These are phyloP conservation scores for Anolis sagrei DNA, from an alignment of 2,113 vertebrate species.

Conservation along the genomic window DNA sequence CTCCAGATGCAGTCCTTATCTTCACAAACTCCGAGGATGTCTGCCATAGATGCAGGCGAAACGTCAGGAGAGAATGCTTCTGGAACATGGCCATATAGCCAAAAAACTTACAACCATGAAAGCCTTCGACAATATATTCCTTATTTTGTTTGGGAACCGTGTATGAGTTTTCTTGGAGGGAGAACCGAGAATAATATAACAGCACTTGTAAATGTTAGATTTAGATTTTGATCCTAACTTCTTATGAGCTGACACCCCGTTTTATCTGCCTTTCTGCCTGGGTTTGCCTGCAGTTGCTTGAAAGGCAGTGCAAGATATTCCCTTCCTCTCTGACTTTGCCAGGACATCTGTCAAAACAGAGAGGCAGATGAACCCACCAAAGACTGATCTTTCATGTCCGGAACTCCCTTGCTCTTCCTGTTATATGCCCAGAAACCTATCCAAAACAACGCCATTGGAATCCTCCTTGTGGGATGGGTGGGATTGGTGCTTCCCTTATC, in stretches of 20 bases:
- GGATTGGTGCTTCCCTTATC: not conserved
- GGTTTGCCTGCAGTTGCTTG: not conserved
- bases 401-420: not conserved
- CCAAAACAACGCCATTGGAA: not conserved
- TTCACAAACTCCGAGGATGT: no score
- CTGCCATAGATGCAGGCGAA: no score
- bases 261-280: not conserved
- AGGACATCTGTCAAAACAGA: not conserved
- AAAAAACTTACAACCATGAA: no score
- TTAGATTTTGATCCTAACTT: not conserved
- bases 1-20: no score
- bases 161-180: no score
- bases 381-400: not conserved
- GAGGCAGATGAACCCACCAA: not conserved
- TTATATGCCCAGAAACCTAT: not conserved
- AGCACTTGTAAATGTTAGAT: not conserved
- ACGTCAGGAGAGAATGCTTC: no score
- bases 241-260: not conserved
- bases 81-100: no score
- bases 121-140: not conserved
- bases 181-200: not conserved
- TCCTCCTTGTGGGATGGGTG: not conserved
- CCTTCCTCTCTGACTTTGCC: not conserved
- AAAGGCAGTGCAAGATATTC: not conserved
- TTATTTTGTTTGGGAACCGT: not conserved